A percentile compares a stretch with the other conserved stretches of the same genome.
Evolutionary conservation across 1,140 invertebrate genomes (phyloP).

Genomic region (Drosophila santomea): DNA sequence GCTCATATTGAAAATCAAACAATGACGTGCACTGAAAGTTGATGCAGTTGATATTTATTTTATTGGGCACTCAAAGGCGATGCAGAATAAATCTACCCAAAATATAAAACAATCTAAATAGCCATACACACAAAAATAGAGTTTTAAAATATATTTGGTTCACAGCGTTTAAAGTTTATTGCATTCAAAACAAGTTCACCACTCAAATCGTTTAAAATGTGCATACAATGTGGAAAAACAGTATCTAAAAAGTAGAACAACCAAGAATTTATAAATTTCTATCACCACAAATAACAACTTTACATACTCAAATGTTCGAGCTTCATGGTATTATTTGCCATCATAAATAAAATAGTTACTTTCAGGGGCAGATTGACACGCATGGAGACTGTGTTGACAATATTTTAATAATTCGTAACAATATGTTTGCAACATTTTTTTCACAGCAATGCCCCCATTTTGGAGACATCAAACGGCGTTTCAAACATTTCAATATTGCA

Average conservation of each 20-base stretch:
- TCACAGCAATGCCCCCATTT: slow-evolving; percentile 9
- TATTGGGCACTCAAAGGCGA: slow-evolving; percentile 55
- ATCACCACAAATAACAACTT: no score
- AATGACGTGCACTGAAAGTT: slow-evolving; percentile 45
- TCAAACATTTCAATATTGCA: slow-evolving; percentile 38
- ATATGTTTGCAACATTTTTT: background rate
- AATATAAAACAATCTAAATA: slow-evolving; percentile 21
- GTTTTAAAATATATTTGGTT: slow-evolving; percentile 28
- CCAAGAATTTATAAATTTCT: background rate
- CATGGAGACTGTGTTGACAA: background rate
- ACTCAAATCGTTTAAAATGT: background rate
- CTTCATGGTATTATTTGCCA: no score
- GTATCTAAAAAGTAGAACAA: background rate
- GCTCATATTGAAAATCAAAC: slow-evolving; percentile 56
- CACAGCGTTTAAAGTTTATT: slow-evolving; percentile 17
- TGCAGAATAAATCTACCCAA: slow-evolving; percentile 19
- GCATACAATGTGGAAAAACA: no score
- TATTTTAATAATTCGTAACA: no score
- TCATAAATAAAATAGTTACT: no score
- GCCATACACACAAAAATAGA: slow-evolving; percentile 2
- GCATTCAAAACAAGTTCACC: slow-evolving; percentile 12
- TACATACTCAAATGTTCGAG: no score
- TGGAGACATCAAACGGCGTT: slow-evolving; percentile 6
- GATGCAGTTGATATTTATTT: slow-evolving; percentile 66
- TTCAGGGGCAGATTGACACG: no score